These are phyloP conservation scores for Lysiphlebus fabarum DNA, from an alignment of 1,140 invertebrate genomes.

Conservation along the genomic window DNA sequence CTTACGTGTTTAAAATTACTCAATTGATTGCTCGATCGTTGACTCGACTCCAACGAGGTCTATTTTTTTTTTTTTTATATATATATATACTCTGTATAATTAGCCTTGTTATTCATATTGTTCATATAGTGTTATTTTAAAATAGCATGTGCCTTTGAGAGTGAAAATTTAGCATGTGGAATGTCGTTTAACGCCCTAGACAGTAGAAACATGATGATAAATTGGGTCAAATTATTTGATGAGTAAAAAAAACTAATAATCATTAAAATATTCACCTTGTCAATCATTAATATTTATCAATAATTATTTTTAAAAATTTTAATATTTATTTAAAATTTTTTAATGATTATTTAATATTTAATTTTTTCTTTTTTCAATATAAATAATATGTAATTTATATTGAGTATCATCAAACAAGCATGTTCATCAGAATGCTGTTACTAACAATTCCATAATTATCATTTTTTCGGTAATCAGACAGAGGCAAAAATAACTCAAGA, in stretches of 20 bases:
- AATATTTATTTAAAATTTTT: too few relatives aligned
- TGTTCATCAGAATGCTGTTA: constrained; percentile 35
- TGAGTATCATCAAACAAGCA: constrained; percentile 7
- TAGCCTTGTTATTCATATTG: background rate
- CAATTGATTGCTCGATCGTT: background rate
- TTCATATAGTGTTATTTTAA: background rate
- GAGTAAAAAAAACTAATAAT: too few relatives aligned
- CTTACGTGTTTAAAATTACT: constrained; percentile 13
- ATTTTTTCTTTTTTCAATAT: background rate
- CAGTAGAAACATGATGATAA: too few relatives aligned
- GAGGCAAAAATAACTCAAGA: constrained; percentile 48
- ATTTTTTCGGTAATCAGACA: constrained; percentile 48
- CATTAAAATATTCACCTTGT: too few relatives aligned
- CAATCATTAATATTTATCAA: too few relatives aligned
- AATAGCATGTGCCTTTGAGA: constrained; percentile 13
- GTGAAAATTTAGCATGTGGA: constrained; percentile 34
- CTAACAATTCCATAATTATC: constrained; percentile 45
- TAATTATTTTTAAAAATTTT: too few relatives aligned
- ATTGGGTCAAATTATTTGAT: too few relatives aligned
- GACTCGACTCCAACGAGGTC: too few relatives aligned
- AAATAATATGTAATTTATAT: background rate
- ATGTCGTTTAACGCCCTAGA: constrained; percentile 24
- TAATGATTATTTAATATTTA: background rate
- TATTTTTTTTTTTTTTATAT: too few relatives aligned
- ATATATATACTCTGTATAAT: too few relatives aligned